Evolutionary conservation across 2,113 vertebrate genomes (phyloP).

Genomic region (Psettodes erumei): DNA sequence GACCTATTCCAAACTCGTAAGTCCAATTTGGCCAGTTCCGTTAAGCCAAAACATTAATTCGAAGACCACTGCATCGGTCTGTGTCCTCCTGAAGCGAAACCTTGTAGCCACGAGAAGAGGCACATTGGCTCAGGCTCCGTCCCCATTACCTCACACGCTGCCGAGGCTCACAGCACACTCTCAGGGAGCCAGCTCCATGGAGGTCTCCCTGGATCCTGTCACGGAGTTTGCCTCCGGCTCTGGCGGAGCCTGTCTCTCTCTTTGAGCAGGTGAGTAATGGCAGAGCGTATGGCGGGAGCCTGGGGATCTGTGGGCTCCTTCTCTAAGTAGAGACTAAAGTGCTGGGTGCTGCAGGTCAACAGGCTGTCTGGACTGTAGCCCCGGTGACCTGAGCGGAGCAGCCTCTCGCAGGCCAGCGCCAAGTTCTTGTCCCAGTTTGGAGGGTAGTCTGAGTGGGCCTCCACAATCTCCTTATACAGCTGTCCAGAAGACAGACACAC

Average conservation of each 20-base stretch:
- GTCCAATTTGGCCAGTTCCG: neutral
- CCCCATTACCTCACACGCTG: neutral
- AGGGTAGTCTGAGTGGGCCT: conserved; percentile 85
- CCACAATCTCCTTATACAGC: conserved; percentile 92
- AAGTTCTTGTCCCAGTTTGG: conserved; percentile 99
- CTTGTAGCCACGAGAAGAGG: conserved; percentile 17
- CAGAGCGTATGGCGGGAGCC: conserved; percentile 84
- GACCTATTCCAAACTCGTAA: neutral
- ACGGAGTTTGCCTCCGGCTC: conserved; percentile 38
- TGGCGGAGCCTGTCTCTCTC: conserved; percentile 79
- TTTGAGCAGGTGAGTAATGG: conserved; percentile 86
- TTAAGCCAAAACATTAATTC: neutral
- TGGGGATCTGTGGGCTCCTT: conserved; percentile 88
- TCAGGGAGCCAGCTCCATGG: conserved; percentile 2
- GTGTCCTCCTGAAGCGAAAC: neutral
- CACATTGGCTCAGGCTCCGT: neutral
- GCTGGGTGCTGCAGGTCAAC: conserved; percentile 86
- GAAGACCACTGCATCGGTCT: conserved; percentile 12
- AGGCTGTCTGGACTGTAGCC: conserved; percentile 81
- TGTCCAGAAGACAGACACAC: conserved; percentile 65
- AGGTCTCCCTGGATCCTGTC: conserved; percentile 28
- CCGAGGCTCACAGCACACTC: neutral
- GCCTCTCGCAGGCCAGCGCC: conserved; percentile 92
- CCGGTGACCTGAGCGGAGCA: conserved; percentile 83
- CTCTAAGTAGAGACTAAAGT: conserved; percentile 88